Base-by-base conservation (phyloP, 2,797 vertebrate species). In the Lemur catta region DNA sequence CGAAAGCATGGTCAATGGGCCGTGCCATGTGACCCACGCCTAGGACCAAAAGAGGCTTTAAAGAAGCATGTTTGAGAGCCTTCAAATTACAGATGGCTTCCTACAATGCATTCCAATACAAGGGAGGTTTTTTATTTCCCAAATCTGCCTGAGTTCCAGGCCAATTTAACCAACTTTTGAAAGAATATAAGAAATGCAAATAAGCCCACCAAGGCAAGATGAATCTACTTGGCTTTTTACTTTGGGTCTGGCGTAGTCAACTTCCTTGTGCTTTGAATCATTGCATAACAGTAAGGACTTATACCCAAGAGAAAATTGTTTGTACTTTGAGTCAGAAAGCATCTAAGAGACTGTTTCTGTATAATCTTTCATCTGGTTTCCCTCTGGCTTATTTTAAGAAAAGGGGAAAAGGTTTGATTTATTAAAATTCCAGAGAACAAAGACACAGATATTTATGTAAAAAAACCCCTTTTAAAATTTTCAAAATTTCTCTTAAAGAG, bases 401-500 rank as follows among this genome's bases (percentile, higher is more conserved):
- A 88, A 46, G 24, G 12, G 17, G 33, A 18, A n/a, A 41, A 50
- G 14, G 0, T 48, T 94, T 87, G 75, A 65, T 57, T 93, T 80
- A 65, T 85, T 89, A 88, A 95, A 96, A 90, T 67, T 81, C 22
- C 28, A 90, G 84, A 79, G 79, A 96, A 85, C 41, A 17, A 71
- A 97, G n/a, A 94, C 78, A 84, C 48, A 95, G 93, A 89, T 95
- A 91, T 97, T 92, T 95, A 94, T 93, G 30, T 72, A 93, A 97
- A 96, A 95, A 95, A 52, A 1, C 0, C 59, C 22, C 91, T 95
- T 85, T 82, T 79, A 41, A 91, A 57, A 57, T 69, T 84, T 94
- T 84, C 55, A 24, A 57, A 55, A 72, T 84, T 90, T 89, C 28
- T 52, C 48, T 81, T 82, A 79, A 94, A 95, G 89, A 65, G 46